Evolutionary conservation across 1,140 invertebrate species (phyloP).

Genomic region (Cecropterus lyciades): DNA sequence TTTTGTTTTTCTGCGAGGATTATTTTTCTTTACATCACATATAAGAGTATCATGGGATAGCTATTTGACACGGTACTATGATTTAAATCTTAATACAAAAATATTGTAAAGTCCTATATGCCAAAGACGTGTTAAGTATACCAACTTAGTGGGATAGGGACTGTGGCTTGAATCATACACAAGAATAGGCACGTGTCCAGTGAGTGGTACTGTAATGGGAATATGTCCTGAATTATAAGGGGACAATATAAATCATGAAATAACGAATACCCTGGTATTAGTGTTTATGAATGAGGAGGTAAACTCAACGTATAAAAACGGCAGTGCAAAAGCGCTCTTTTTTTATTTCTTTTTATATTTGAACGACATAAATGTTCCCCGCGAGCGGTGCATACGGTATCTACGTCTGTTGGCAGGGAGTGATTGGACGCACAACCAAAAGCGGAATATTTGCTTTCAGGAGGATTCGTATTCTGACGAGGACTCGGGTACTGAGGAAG

Average conservation of each 20-base stretch:
- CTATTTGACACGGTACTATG: too few species aligned
- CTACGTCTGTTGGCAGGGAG: conserved; percentile 56
- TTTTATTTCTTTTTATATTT: neutral
- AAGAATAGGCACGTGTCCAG: too few species aligned
- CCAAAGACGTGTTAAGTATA: too few species aligned
- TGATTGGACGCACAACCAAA: conserved; percentile 58
- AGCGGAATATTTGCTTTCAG: conserved; percentile 77
- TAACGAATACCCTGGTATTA: neutral
- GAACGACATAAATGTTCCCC: conserved; percentile 20
- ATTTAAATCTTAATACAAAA: too few species aligned
- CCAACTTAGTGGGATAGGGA: too few species aligned
- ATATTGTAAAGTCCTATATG: too few species aligned
- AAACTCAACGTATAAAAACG: neutral
- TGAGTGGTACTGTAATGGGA: too few species aligned
- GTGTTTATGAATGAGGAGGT: neutral
- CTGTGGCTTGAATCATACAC: too few species aligned
- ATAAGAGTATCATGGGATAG: too few species aligned
- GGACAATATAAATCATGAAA: neutral
- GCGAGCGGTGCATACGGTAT: conserved; percentile 49
- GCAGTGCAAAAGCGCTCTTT: neutral
- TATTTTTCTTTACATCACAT: too few species aligned
- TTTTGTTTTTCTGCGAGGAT: too few species aligned
- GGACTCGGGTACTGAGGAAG: conserved; percentile 78
- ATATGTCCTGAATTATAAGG: too few species aligned
- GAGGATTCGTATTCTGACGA: conserved; percentile 80